A percentile compares a stretch with the other conserved stretches of the same genome.
Conservation (phyloP, 92 coral and sea anemone species). For the Actinostola sp. region DNA sequence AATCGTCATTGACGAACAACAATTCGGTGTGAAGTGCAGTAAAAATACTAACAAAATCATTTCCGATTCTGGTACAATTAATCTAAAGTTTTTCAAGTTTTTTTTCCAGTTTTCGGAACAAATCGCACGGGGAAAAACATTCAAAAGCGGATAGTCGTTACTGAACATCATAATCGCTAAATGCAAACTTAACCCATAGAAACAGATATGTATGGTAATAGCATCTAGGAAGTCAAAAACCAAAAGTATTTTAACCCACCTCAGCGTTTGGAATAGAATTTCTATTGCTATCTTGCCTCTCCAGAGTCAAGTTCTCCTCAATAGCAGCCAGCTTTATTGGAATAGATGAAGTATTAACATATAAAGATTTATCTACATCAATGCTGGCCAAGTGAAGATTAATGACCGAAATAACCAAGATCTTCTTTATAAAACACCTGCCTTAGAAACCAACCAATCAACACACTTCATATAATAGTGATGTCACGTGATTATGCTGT, state of each 20-base stretch:
- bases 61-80: too few relatives aligned
- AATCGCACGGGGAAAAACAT: too few relatives aligned
- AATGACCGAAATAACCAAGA: background rate
- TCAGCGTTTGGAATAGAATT: background rate
- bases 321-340: background rate
- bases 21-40: too few relatives aligned
- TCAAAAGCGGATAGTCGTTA: too few relatives aligned
- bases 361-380: background rate
- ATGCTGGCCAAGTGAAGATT: background rate
- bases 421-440: conserved; percentile 2
- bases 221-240: background rate
- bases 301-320: background rate
- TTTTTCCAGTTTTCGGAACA: too few relatives aligned
- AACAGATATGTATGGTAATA: too few relatives aligned
- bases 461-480: background rate
- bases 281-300: background rate
- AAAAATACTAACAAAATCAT: too few relatives aligned
- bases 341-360: background rate
- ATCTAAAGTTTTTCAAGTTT: too few relatives aligned
- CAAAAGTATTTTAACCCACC: conserved; percentile 3
- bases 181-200: too few relatives aligned
- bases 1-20: too few relatives aligned
- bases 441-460: background rate
- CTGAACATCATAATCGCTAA: too few relatives aligned
- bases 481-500: background rate